phyloP scores from a whole-genome alignment of 2,113 vertebrate species.

The Ascaphus truei region DNA sequence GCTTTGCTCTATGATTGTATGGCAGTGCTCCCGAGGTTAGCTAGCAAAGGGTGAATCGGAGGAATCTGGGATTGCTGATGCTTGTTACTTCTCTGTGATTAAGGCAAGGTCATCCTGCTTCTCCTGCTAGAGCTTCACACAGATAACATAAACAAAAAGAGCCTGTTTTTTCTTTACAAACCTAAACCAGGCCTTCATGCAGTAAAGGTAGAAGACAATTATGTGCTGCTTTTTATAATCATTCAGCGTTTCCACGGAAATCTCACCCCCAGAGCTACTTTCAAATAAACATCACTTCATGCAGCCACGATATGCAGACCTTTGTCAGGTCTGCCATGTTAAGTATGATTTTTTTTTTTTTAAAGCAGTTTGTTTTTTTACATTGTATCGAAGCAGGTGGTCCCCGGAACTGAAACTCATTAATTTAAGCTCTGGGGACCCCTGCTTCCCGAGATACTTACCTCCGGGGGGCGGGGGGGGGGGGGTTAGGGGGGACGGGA shows the following conservation, averaged over 20 bases:
- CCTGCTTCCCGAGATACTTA: too few relatives aligned
- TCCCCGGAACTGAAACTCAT: too few relatives aligned
- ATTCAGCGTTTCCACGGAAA: not conserved
- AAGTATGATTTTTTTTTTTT: too few relatives aligned
- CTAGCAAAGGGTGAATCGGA: conserved; percentile 8
- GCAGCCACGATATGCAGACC: not conserved
- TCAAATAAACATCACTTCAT: not conserved
- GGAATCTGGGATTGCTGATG: not conserved
- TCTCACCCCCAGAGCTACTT: not conserved
- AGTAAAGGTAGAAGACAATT: not conserved
- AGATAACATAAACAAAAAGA: conserved; percentile 9
- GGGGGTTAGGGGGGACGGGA: too few relatives aligned
- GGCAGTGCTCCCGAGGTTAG: too few relatives aligned
- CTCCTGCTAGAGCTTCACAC: not conserved
- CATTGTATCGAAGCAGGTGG: too few relatives aligned
- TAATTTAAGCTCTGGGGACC: too few relatives aligned
- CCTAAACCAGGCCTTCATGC: not conserved
- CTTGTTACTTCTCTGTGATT: not conserved
- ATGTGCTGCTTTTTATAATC: not conserved
- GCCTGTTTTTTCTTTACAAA: conserved; percentile 11
- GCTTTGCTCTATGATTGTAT: not conserved
- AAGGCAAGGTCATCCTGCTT: not conserved
- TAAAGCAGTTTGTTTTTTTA: too few relatives aligned
- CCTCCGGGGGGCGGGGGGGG: too few relatives aligned
- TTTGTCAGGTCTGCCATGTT: too few relatives aligned